A percentile compares a stretch with the other conserved stretches of the same genome.
These are phyloP conservation scores for Pan troglodytes DNA, from an alignment of 2,113 vertebrate genomes.

Conservation along the genomic window NHGRI_mPanTro3-v2.1_pri NC_072402.2:145002001-145002500, in stretches of 20 bases:
- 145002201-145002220: background rate
- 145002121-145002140: background rate
- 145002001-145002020: background rate
- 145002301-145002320: no score
- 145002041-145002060: background rate
- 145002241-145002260: background rate
- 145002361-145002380: no score
- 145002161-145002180: background rate
- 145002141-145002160: background rate
- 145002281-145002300: no score
- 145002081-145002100: background rate
- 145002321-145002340: no score
- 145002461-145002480: no score
- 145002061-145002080: background rate
- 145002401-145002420: no score
- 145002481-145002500: no score
- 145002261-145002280: background rate
- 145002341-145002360: no score
- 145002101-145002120: background rate
- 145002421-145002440: no score
- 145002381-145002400: no score
- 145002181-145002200: background rate
- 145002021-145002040: background rate
- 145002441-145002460: no score
- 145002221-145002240: background rate